Evolutionary conservation across 2,797 vertebrate genomes (phyloP).

Genomic region (Enteromius viviparus): DNA sequence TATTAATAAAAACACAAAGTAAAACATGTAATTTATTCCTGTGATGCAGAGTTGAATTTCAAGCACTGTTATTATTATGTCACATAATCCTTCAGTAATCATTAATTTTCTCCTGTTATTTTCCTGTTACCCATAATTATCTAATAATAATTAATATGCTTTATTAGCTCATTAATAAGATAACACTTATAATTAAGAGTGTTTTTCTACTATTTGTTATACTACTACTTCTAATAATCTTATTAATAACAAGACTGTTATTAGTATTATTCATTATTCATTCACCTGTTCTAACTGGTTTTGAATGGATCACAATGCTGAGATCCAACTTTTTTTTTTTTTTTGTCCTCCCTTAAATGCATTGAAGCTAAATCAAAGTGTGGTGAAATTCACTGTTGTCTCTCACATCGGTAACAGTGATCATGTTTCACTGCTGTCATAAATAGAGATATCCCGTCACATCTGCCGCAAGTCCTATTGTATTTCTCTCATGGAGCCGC

Average conservation of each 20-base stretch:
- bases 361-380: conserved; percentile 13
- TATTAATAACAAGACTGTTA: too few species aligned
- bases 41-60: too few species aligned
- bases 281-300: not conserved
- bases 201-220: too few species aligned
- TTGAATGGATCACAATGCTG: not conserved
- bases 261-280: not conserved
- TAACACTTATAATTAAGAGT: too few species aligned
- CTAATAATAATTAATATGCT: not conserved
- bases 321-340: not conserved
- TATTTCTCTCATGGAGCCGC: conserved; percentile 57
- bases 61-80: too few species aligned
- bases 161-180: too few species aligned
- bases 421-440: conserved; percentile 36
- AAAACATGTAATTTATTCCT: too few species aligned
- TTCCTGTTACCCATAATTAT: not conserved
- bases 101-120: too few species aligned
- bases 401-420: not conserved
- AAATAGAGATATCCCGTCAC: conserved; percentile 61
- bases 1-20: not conserved
- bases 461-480: conserved; percentile 62
- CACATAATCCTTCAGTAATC: too few species aligned
- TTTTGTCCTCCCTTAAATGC: not conserved
- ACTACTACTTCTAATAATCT: too few species aligned
- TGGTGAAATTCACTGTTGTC: not conserved